Percentiles rank a stretch among this genome's conserved stretches.
Evolutionary conservation across 2,113 vertebrate species (phyloP).

Genomic region (Acanthisitta chloris): DNA sequence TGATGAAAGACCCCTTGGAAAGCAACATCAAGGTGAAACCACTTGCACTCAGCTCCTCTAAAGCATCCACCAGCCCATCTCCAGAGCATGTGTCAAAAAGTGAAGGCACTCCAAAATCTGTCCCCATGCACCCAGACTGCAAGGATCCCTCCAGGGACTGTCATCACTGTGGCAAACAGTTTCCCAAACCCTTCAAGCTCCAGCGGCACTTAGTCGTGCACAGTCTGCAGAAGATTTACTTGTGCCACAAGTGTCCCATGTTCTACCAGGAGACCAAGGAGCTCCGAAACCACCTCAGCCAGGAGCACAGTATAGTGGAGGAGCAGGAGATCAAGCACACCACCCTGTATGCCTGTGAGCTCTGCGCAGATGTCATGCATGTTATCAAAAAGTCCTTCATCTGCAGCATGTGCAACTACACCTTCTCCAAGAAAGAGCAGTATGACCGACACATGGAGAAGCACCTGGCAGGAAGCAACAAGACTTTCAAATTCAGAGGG

Average conservation of each 20-base stretch:
- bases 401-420: constrained; percentile 98
- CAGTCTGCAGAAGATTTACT: constrained; percentile 92
- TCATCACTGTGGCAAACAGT: constrained; percentile 97
- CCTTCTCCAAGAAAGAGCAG: constrained; percentile 97
- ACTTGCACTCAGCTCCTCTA: not conserved
- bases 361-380: constrained; percentile 95
- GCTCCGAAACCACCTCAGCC: constrained; percentile 86
- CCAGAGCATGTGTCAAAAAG: constrained; percentile 72
- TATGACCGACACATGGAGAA: constrained; percentile 98
- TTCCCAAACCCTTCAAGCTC: constrained; percentile 98
- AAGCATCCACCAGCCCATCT: constrained; percentile 10
- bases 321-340: constrained; percentile 90
- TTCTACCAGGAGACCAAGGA: constrained; percentile 88
- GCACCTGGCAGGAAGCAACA: constrained; percentile 83
- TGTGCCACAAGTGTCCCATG: constrained; percentile 90
- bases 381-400: constrained; percentile 96
- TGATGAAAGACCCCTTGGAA: constrained; percentile 51
- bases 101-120: constrained; percentile 73
- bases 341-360: constrained; percentile 92
- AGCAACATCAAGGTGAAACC: constrained; percentile 61
- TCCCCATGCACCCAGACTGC: constrained; percentile 89
- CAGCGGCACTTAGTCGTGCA: constrained; percentile 96
- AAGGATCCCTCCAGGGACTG: constrained; percentile 96
- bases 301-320: constrained; percentile 78
- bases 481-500: constrained; percentile 88